phyloP scores from a whole-genome alignment of 2,888 invertebrate genomes.

The Chrysolina americana region DNA sequence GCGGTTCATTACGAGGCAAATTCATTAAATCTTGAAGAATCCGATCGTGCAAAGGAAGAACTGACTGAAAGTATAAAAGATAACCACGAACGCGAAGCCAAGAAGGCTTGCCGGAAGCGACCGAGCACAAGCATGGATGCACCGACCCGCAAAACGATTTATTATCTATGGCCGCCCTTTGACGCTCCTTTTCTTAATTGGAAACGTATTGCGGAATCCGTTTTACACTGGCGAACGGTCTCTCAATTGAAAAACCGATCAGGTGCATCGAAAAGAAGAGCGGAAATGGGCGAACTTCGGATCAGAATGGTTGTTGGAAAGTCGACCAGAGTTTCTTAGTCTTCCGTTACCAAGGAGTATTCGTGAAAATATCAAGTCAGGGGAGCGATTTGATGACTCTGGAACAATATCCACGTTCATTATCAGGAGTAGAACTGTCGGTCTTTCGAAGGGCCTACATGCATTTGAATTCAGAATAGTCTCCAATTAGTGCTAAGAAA shows the following conservation, averaged over 20 bases:
- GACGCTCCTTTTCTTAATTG: constrained; percentile 50
- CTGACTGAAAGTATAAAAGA: background rate
- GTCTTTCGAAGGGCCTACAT: too few relatives aligned
- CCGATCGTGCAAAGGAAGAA: background rate
- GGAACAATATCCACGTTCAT: too few relatives aligned
- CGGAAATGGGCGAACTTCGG: background rate
- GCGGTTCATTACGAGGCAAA: constrained; percentile 7
- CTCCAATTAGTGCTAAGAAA: too few relatives aligned
- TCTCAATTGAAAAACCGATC: constrained; percentile 20
- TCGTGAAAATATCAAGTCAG: too few relatives aligned
- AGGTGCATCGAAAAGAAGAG: constrained; percentile 1
- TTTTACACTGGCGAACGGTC: constrained; percentile 31
- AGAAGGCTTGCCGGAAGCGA: constrained; percentile 20
- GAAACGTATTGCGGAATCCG: constrained; percentile 47
- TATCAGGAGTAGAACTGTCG: too few relatives aligned
- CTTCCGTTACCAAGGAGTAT: too few relatives aligned
- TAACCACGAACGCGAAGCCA: constrained; percentile 1
- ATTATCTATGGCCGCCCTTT: constrained; percentile 54
- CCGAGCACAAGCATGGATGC: constrained; percentile 20
- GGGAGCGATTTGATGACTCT: too few relatives aligned
- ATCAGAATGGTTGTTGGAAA: background rate
- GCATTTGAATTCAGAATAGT: too few relatives aligned
- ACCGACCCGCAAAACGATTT: constrained; percentile 55
- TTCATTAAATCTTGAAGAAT: constrained; percentile 7
- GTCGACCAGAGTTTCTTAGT: too few relatives aligned